These are phyloP conservation scores for Drosophila parabipectinata DNA, from an alignment of 1,140 invertebrate genomes.

Conservation along the genomic window DNA sequence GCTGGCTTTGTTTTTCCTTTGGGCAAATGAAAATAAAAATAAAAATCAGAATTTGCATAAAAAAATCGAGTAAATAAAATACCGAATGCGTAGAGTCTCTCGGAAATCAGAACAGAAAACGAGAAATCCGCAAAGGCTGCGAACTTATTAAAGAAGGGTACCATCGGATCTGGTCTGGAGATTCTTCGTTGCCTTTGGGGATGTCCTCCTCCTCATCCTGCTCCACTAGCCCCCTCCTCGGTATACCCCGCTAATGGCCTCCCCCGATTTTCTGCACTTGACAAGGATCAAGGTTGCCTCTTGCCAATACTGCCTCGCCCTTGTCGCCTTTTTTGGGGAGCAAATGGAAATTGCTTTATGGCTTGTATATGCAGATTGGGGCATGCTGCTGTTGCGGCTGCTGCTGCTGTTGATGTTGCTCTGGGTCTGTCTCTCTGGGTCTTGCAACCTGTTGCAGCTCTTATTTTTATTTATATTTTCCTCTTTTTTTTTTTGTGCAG, in stretches of 20 bases:
- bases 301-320: constrained; percentile 37
- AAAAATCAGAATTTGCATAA: constrained; percentile 76
- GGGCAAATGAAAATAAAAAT: constrained; percentile 60
- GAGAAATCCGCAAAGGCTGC: constrained; percentile 62
- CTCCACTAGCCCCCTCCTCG: too few species aligned
- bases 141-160: constrained; percentile 72
- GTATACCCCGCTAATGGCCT: constrained; percentile 22
- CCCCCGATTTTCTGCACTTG: constrained; percentile 66
- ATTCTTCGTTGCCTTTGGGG: constrained; percentile 17
- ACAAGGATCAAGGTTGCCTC: constrained; percentile 81
- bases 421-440: not conserved
- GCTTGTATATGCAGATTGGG: constrained; percentile 83
- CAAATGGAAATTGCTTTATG: constrained; percentile 83
- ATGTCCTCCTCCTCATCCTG: not conserved
- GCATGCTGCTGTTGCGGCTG: constrained; percentile 29
- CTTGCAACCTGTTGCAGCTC: constrained; percentile 56
- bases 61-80: constrained; percentile 79
- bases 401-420: constrained; percentile 31
- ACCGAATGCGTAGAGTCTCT: constrained; percentile 53
- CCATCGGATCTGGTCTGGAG: constrained; percentile 11
- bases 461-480: constrained; percentile 54
- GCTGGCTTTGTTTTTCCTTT: constrained; percentile 22
- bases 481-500: constrained; percentile 58
- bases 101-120: constrained; percentile 59
- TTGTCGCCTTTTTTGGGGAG: constrained; percentile 63